Evolutionary conservation across 2,113 vertebrate species (phyloP).

Genomic region (Perca flavescens): DNA sequence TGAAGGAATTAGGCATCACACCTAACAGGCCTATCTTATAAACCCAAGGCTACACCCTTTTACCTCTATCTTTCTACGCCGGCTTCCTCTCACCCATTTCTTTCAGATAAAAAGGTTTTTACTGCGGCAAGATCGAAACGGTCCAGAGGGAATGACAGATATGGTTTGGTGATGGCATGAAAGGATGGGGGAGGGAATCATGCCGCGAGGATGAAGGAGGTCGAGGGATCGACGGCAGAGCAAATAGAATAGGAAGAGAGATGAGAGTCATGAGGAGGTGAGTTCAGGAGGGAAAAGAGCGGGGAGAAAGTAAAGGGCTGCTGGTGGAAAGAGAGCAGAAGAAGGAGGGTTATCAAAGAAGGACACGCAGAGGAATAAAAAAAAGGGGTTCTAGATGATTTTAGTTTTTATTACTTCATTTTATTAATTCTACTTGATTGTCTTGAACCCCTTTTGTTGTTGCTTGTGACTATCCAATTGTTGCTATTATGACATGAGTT

Average conservation of each 20-base stretch:
- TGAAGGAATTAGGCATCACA: constrained; percentile 41
- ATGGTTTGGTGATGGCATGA: constrained; percentile 50
- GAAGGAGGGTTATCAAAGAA: constrained; percentile 1
- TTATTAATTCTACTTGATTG: background rate
- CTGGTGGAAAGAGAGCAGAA: background rate
- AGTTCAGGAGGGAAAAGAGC: constrained; percentile 25
- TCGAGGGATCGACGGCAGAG: constrained; percentile 14
- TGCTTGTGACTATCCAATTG: background rate
- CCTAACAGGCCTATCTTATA: constrained; percentile 35
- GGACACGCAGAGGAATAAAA: background rate
- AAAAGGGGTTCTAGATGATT: constrained; percentile 27
- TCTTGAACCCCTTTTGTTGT: constrained; percentile 1
- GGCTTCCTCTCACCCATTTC: constrained; percentile 39
- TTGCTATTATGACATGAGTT: background rate
- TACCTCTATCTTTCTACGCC: constrained; percentile 36
- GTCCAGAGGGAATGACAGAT: constrained; percentile 53
- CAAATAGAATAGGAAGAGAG: constrained; percentile 26
- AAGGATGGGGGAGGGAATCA: constrained; percentile 18
- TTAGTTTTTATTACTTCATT: background rate
- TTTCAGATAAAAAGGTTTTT: constrained; percentile 59
- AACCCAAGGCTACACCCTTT: constrained; percentile 62
- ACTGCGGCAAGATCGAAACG: constrained; percentile 43
- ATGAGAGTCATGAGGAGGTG: constrained; percentile 40
- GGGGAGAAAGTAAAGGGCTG: constrained; percentile 8
- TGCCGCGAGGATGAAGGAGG: constrained; percentile 48